A percentile compares a stretch with the other conserved stretches of the same genome.
Evolutionary conservation across 2,113 vertebrate species (phyloP).

Genomic region (Thinocorus orbignyianus): DNA sequence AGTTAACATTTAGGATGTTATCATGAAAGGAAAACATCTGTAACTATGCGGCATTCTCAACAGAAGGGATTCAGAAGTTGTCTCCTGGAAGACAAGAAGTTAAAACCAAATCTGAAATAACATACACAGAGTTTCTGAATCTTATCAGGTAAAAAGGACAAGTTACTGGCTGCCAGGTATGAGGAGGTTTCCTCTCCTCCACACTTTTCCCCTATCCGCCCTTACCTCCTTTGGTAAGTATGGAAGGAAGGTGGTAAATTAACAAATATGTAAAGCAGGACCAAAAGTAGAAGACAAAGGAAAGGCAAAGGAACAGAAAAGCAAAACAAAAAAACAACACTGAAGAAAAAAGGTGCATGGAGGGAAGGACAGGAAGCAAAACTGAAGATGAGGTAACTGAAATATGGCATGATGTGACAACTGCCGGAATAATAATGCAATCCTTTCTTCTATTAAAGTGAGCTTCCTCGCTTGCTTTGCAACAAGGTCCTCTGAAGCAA

Average conservation of each 20-base stretch:
- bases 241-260: not conserved
- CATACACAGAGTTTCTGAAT: not conserved
- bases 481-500: not conserved
- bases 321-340: not conserved
- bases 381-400: not conserved
- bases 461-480: not conserved
- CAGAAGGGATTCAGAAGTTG: not conserved
- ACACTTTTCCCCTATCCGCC: fast-evolving
- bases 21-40: not conserved
- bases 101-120: not conserved
- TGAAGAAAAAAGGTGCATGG: not conserved
- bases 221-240: not conserved
- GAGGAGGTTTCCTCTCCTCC: fast-evolving
- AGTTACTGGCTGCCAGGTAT: not conserved
- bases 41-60: not conserved
- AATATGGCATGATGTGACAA: not conserved
- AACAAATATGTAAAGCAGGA: not conserved
- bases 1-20: not conserved
- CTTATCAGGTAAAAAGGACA: not conserved
- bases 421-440: not conserved
- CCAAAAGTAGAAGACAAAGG: not conserved
- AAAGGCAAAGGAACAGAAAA: not conserved
- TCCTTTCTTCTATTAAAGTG: not conserved
- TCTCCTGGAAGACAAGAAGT: not conserved
- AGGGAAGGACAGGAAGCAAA: not conserved